Evolutionary conservation across 1,140 invertebrate species (phyloP).

Genomic region (Temnothorax longispinosus): DNA sequence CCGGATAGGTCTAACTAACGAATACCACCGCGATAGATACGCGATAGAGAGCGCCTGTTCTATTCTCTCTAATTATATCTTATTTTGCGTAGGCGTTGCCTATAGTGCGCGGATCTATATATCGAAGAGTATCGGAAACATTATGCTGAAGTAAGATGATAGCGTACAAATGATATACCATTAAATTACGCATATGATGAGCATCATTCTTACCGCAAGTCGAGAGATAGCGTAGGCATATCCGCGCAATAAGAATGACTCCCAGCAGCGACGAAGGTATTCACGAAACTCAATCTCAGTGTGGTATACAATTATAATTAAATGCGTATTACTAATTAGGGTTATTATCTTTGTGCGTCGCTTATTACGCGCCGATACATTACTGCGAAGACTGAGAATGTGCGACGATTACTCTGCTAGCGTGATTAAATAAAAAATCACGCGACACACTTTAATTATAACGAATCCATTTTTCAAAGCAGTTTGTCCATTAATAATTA

Average conservation of each 20-base stretch:
- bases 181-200: conserved; percentile 12
- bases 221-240: conserved; percentile 2
- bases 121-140: neutral
- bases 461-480: neutral
- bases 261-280: neutral
- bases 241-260: neutral
- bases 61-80: conserved; percentile 5
- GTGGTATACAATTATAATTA: conserved; percentile 31
- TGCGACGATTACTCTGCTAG: neutral
- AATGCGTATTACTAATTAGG: conserved; percentile 22
- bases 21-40: conserved; percentile 1
- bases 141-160: conserved; percentile 29
- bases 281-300: neutral
- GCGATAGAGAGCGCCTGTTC: neutral
- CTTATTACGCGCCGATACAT: conserved; percentile 9
- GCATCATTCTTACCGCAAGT: conserved; percentile 8
- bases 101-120: neutral
- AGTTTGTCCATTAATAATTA: conserved; percentile 9
- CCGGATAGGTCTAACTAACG: conserved; percentile 48
- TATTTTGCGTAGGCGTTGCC: conserved; percentile 12
- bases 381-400: neutral
- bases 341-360: conserved; percentile 25
- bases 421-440: conserved; percentile 27
- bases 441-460: neutral
- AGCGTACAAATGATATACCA: conserved; percentile 22